phyloP scores from a whole-genome alignment of 2,113 vertebrate genomes.

The Taxidea taxus region DNA sequence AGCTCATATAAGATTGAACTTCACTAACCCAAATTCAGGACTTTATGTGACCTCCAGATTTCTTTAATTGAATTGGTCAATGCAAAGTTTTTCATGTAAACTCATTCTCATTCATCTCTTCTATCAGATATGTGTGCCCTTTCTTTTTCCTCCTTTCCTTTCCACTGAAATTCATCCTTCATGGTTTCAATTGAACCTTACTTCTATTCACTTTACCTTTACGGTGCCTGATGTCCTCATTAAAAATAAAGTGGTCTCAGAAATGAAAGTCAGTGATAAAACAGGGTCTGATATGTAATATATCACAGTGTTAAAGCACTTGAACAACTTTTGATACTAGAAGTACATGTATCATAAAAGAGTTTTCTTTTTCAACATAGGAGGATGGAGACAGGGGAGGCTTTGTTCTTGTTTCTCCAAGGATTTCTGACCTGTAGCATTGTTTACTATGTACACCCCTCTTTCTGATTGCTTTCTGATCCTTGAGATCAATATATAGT shows the following conservation, averaged over 20 bases:
- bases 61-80: background rate
- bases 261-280: constrained; percentile 3
- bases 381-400: background rate
- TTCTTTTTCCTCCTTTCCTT: background rate
- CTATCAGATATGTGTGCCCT: background rate
- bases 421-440: background rate
- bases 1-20: background rate
- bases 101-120: background rate
- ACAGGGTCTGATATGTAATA: background rate
- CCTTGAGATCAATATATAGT: background rate
- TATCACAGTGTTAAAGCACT: background rate
- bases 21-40: background rate
- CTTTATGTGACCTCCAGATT: background rate
- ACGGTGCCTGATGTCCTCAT: background rate
- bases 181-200: background rate
- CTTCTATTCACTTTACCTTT: background rate
- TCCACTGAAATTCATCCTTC: background rate
- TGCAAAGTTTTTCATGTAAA: background rate
- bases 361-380: background rate
- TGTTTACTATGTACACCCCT: background rate
- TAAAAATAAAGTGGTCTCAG: background rate
- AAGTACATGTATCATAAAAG: background rate
- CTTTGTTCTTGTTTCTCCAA: background rate
- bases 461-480: background rate
- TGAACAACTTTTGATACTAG: background rate